Evolutionary conservation across 23 tunicate species (phyloP).

Genomic region (Botrylloides violaceus): DNA sequence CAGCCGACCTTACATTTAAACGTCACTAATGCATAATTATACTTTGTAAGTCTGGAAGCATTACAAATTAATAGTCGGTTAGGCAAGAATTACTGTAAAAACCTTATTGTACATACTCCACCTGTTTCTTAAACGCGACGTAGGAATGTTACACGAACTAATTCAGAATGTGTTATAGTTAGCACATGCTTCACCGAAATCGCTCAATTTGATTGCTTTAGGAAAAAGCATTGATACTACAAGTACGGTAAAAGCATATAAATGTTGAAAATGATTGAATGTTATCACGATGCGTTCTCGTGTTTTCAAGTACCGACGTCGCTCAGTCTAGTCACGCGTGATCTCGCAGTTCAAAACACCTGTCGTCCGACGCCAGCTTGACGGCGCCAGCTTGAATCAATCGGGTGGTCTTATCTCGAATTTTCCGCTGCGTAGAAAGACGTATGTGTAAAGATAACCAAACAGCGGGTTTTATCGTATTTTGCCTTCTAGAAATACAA

Average conservation of each 20-base stretch:
- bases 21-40: not conserved
- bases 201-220: not conserved
- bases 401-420: not conserved
- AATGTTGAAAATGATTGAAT: not conserved
- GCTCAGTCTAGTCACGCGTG: conserved; percentile 5
- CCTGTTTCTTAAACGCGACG: not conserved
- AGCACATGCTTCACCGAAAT: too few relatives aligned
- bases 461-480: too few relatives aligned
- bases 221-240: not conserved
- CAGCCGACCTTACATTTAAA: not conserved
- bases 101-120: not conserved
- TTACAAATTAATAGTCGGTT: not conserved
- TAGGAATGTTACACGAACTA: too few relatives aligned
- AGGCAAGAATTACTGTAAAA: not conserved
- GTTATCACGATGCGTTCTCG: not conserved
- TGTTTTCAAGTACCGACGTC: not conserved
- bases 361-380: not conserved
- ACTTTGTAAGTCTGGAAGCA: not conserved
- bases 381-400: not conserved
- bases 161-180: not conserved
- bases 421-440: too few relatives aligned
- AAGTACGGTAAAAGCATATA: not conserved
- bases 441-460: too few relatives aligned
- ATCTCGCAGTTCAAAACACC: conserved; percentile 1
- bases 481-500: too few relatives aligned